phyloP scores from a whole-genome alignment of 2,888 invertebrate species.

The Tetropium fuscum region DNA sequence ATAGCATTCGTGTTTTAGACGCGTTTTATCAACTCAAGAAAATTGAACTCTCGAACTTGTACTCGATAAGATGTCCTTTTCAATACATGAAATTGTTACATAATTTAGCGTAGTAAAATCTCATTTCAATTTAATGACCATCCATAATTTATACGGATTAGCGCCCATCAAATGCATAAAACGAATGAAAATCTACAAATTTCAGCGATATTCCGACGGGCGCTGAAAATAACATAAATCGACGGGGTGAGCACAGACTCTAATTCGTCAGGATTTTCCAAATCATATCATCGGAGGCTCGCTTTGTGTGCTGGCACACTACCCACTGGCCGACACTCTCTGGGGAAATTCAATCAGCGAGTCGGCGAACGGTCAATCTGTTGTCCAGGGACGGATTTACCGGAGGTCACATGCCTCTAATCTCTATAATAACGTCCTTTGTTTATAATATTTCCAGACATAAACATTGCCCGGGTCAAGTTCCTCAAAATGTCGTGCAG shows the following conservation, averaged over 20 bases:
- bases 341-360: conserved; percentile 36
- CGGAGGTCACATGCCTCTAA: not conserved
- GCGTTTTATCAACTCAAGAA: no score
- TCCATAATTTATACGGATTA: conserved; percentile 14
- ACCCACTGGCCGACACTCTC: conserved; percentile 35
- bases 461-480: no score
- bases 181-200: conserved; percentile 31
- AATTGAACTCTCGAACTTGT: no score
- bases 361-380: conserved; percentile 47
- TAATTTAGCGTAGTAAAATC: conserved; percentile 1
- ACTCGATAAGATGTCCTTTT: no score
- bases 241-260: conserved; percentile 44
- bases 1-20: no score
- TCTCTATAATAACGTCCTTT: no score
- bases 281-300: conserved; percentile 56
- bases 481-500: no score
- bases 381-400: conserved; percentile 30
- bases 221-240: conserved; percentile 43
- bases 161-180: conserved; percentile 13
- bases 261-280: conserved; percentile 52
- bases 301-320: conserved; percentile 50
- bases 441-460: no score
- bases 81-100: not conserved
- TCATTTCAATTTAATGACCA: conserved; percentile 10
- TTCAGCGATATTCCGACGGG: conserved; percentile 31